Evolutionary conservation across 1,140 invertebrate species (phyloP).

Genomic region (Metopolophium dirhodum): DNA sequence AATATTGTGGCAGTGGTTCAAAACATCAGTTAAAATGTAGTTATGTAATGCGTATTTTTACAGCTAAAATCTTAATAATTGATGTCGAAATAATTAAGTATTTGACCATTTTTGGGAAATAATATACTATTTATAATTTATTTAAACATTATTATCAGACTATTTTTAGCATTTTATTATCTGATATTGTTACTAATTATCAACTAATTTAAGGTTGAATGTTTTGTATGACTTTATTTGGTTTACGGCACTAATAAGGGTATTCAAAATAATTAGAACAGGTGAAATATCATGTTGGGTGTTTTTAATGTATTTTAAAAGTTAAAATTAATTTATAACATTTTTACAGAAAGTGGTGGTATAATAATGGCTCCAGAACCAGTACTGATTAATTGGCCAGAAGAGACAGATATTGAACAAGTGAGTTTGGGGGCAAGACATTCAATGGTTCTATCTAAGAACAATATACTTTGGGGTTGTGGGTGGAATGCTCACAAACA

Average conservation of each 20-base stretch:
- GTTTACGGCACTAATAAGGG: background rate
- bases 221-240: conserved; percentile 40
- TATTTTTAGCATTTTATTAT: conserved; percentile 21
- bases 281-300: conserved; percentile 30
- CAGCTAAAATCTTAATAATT: background rate
- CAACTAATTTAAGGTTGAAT: conserved; percentile 20
- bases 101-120: background rate
- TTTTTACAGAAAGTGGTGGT: conserved; percentile 59
- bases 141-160: conserved; percentile 6
- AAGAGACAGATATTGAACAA: conserved; percentile 61
- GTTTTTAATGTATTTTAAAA: background rate
- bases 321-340: conserved; percentile 57
- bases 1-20: no score
- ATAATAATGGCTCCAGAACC: conserved; percentile 64
- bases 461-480: conserved; percentile 74
- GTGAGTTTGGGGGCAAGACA: conserved; percentile 52
- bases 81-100: no score
- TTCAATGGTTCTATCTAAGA: conserved; percentile 65
- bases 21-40: background rate
- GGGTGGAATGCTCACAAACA: conserved; percentile 79
- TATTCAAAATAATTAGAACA: conserved; percentile 3
- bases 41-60: background rate
- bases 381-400: conserved; percentile 66
- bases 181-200: background rate
- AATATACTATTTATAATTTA: background rate